Evolutionary conservation across 2,797 vertebrate genomes (phyloP).

Genomic region (Catamblyrhynchus diadema): DNA sequence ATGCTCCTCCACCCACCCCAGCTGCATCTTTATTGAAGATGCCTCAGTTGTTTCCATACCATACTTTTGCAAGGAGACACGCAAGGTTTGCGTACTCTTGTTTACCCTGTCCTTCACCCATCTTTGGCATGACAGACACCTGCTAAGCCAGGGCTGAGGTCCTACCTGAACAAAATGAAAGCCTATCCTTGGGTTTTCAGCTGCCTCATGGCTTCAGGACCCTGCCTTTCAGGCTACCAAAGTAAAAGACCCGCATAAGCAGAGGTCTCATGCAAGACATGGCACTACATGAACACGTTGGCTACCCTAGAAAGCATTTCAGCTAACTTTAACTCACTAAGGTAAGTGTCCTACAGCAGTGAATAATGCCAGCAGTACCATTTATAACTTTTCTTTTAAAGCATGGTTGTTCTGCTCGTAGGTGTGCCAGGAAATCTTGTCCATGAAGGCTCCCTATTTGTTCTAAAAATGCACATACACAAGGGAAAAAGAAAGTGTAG

Average conservation of each 20-base stretch:
- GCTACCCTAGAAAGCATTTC: neutral
- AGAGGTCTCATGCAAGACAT: neutral
- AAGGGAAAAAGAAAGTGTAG: neutral
- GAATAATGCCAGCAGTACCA: neutral
- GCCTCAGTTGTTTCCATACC: neutral
- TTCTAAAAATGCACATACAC: neutral
- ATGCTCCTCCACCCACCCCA: neutral
- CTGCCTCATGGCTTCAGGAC: neutral
- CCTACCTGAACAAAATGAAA: neutral
- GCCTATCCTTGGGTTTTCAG: neutral
- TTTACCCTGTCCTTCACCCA: neutral
- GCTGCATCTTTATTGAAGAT: neutral
- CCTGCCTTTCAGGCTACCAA: neutral
- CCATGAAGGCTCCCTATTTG: neutral
- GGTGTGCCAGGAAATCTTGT: neutral
- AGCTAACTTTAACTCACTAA: neutral
- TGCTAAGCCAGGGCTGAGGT: neutral
- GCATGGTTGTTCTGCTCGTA: neutral
- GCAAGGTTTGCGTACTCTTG: neutral
- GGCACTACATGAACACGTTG: accelerated
- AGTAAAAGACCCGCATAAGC: neutral
- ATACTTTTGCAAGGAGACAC: neutral
- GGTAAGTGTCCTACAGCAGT: neutral
- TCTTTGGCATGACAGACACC: neutral
- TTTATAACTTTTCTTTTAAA: neutral